A percentile compares a stretch with the other conserved stretches of the same genome.
These are phyloP conservation scores for Drosophila tripunctata DNA, from an alignment of 2,888 invertebrate genomes.

Conservation along the genomic window DNA sequence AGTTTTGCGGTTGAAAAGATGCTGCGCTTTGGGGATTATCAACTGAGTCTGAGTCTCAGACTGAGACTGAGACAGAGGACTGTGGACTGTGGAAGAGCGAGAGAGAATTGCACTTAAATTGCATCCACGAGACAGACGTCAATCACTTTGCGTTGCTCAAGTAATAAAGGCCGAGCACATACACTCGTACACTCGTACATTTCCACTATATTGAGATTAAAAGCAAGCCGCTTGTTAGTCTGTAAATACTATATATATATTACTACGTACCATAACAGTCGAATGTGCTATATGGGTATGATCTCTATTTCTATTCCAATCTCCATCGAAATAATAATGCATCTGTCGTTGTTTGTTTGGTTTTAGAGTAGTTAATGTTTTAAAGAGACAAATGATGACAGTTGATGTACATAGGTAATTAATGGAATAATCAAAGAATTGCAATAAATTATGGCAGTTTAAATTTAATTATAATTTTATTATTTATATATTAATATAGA, in stretches of 20 bases:
- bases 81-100: slow-evolving; percentile 33
- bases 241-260: slow-evolving; percentile 9
- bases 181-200: slow-evolving; percentile 12
- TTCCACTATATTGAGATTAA: slow-evolving; percentile 57
- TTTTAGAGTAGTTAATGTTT: slow-evolving; percentile 19
- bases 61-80: no score
- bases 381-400: slow-evolving; percentile 53
- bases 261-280: not conserved
- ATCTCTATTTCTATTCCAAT: slow-evolving; percentile 44
- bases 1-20: slow-evolving; percentile 48
- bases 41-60: slow-evolving; percentile 7
- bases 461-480: no score
- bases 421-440: slow-evolving; percentile 5
- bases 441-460: no score
- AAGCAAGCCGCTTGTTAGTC: slow-evolving; percentile 67
- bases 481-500: no score
- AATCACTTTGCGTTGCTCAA: slow-evolving; percentile 74
- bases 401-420: slow-evolving; percentile 54
- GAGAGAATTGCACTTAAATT: slow-evolving; percentile 78
- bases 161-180: slow-evolving; percentile 44
- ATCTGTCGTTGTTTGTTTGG: slow-evolving; percentile 8
- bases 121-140: slow-evolving; percentile 78
- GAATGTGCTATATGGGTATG: slow-evolving; percentile 46
- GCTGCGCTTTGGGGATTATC: slow-evolving; percentile 45
- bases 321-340: slow-evolving; percentile 1